These are phyloP conservation scores for Lepidotrigona ventralis DNA, from an alignment of 1,140 invertebrate genomes.

Conservation along the genomic window DNA sequence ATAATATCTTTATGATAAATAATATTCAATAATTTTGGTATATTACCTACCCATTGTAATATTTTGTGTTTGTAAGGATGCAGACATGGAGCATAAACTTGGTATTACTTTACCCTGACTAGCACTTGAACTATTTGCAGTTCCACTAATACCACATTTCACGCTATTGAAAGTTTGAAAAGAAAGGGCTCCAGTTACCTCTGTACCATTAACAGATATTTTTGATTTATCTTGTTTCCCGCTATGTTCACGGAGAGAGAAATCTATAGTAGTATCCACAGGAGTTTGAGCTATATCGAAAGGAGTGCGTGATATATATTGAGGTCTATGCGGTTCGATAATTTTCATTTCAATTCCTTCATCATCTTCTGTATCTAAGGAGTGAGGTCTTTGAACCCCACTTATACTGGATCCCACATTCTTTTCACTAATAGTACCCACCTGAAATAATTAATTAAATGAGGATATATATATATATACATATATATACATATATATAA, in stretches of 20 bases:
- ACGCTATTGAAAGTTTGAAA: slow-evolving; percentile 75
- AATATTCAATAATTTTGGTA: slow-evolving; percentile 4
- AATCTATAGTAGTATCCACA: slow-evolving; percentile 76
- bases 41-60: slow-evolving; percentile 72
- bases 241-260: slow-evolving; percentile 72
- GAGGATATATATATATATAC: slow-evolving; percentile 8
- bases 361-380: slow-evolving; percentile 71
- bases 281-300: slow-evolving; percentile 73
- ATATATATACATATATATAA: neutral
- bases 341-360: slow-evolving; percentile 79
- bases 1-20: neutral
- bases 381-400: slow-evolving; percentile 70
- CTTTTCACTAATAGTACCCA: slow-evolving; percentile 66
- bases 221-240: slow-evolving; percentile 73
- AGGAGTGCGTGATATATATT: slow-evolving; percentile 82
- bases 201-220: slow-evolving; percentile 74
- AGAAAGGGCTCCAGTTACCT: slow-evolving; percentile 71
- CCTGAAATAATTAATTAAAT: slow-evolving; percentile 51
- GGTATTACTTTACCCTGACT: slow-evolving; percentile 66
- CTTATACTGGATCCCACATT: slow-evolving; percentile 64
- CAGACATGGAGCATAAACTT: slow-evolving; percentile 68
- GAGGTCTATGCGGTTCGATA: slow-evolving; percentile 73
- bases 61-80: slow-evolving; percentile 69
- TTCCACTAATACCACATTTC: slow-evolving; percentile 71
- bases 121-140: slow-evolving; percentile 63